Base-by-base conservation (phyloP, 2,113 vertebrate species). In the Pedetes capensis region DNA sequence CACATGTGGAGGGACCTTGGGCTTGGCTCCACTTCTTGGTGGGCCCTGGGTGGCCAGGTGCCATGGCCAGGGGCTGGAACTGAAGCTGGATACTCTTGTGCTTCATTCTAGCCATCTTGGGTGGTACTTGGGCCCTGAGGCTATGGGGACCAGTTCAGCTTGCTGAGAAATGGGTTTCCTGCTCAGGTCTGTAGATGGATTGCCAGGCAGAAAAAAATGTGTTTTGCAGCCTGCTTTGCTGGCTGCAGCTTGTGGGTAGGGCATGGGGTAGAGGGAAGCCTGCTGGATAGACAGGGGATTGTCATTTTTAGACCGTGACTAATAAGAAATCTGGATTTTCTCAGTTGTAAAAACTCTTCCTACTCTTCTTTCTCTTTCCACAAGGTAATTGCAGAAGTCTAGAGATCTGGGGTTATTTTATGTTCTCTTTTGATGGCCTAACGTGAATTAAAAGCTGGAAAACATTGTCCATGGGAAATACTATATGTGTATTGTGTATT, bases 251-350 rank as follows among this genome's bases (percentile, higher is more conserved):
- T 87, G 91, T 10, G 39, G 93, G 87, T 22, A 83, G 53, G 55
- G 49, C 91, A 23, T 23, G 61, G 74, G 69, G 76, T 51, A 2
- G 84, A 90, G 76, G 74, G 84, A 95, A 66, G 76, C 72, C 68
- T 79, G 55, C 47, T 51, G 76, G 80, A 79, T 91, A 96, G 93
- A 92, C 95, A 96, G 95, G 76, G 89, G 80, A 59, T 87, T 97
- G 97, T 97, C 97, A 97, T 95, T 96, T 97, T 97, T 97, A 97
- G 94, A 97, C 93, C 95, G 92, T 97, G 96, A 96, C 97, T 96
- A 97, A 97, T 95, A 93, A 95, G 94, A 97, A 97, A 97, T 96
- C 95, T 97, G 97, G 96, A 83, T 96, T 96, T 97, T 96, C 85
- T 97, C 95, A 83, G 76, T 96, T 97, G 91, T 97, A 96, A 95